Evolutionary conservation across 2,113 vertebrate genomes (phyloP).

Genomic region (Aegithalos caudatus): DNA sequence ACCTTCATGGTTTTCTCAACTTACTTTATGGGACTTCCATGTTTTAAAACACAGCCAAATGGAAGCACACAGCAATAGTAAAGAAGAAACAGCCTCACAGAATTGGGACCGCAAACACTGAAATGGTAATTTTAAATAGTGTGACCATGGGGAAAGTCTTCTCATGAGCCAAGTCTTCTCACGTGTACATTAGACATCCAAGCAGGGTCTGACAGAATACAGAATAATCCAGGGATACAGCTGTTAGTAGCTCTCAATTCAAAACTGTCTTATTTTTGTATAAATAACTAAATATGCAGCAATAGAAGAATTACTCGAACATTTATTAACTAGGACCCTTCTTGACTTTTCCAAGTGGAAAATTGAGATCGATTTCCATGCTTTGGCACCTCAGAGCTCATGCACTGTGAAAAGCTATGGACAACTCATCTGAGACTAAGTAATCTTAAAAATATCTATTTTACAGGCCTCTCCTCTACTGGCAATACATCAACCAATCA

Average conservation of each 20-base stretch:
- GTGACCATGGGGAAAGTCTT: neutral
- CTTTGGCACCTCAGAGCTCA: neutral
- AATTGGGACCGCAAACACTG: neutral
- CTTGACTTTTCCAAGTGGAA: neutral
- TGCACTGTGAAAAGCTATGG: neutral
- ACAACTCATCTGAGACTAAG: neutral
- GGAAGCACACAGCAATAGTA: neutral
- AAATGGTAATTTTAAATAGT: neutral
- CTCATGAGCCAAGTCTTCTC: accelerated
- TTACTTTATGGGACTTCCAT: neutral
- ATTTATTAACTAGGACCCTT: neutral
- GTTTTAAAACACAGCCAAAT: neutral
- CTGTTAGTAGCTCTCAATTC: neutral
- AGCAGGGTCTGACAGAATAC: neutral
- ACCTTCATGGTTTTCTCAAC: neutral
- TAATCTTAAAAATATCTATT: neutral
- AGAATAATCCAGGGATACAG: neutral
- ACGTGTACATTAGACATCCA: neutral
- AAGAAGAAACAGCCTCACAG: neutral
- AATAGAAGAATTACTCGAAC: neutral
- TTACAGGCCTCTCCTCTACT: neutral
- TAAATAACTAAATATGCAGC: neutral
- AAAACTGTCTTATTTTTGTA: neutral
- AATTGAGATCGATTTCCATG: neutral
- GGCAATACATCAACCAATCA: neutral